Evolutionary conservation across 2,888 invertebrate species (phyloP), one percentile per base, ranked within the genome.

Genomic region (Colostygia pectinataria): DNA sequence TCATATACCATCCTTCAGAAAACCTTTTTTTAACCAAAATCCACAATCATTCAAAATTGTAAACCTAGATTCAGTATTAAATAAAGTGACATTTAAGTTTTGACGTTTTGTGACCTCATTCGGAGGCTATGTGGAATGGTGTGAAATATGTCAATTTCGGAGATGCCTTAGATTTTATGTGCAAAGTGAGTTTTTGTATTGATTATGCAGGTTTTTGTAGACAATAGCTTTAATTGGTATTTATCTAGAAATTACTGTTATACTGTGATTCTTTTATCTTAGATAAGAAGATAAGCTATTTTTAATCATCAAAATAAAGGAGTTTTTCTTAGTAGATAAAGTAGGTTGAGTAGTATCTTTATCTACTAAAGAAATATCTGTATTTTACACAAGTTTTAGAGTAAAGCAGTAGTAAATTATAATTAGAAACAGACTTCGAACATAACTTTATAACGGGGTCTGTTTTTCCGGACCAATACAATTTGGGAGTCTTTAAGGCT

Each of bases 151-250:
- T 53, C 55, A 55, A 53, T 55, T 57, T 52, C 12, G 41, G 36
- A 45, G 38, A 52, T 60, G 60, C 53, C 54, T 57, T 60, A 53
- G 44, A 33, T 28, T 45, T 20, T 20, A 20, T 42, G 42, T 37
- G 48, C 29, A 32, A 44, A 46, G 47, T 44, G 23, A 48, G 55
- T 55, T 9, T 41, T 49, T 10, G 7, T 40, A 58, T 58, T 41
- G 58, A 58, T 57, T 57, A 29, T 44, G 54, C 52, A 41, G 42
- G 13, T 23, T 13, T 42, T 33, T 27, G 1, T 20, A 5, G n/a
- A 24, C 6, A 2, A 24, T n/a, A n/a, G n/a, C n/a, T 24, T 20
- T 20, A 20, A 6, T 20, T 4, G 5, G 20, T 15, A 15, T 15
- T 15, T 15, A 15, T n/a, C n/a, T n/a, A n/a, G n/a, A n/a, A n/a